These are phyloP conservation scores for Macquaria australasica DNA, from an alignment of 2,113 vertebrate species.

Conservation along the genomic window DNA sequence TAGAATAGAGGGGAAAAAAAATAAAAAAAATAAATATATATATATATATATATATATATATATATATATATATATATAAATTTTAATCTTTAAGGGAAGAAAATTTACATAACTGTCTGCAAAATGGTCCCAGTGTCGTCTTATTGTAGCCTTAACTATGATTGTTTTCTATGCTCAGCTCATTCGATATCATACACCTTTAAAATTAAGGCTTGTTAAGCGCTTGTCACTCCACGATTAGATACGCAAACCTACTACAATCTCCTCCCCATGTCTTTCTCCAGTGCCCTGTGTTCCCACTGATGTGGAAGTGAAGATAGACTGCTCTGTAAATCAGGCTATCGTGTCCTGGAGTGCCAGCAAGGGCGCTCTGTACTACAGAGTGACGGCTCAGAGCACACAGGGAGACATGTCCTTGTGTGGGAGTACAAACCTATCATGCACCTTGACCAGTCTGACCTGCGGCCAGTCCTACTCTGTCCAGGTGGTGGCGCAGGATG, in stretches of 20 bases:
- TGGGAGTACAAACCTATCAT: conserved; percentile 41
- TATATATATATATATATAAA: no score
- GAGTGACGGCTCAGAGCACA: conserved; percentile 55
- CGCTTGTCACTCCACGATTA: background rate
- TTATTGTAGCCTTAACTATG: background rate
- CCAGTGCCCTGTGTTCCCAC: conserved; percentile 84
- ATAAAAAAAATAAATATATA: no score
- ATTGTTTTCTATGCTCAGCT: background rate
- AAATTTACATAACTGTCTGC: background rate
- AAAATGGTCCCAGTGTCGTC: background rate
- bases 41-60: no score
- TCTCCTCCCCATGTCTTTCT: background rate
- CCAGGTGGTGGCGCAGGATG: conserved; percentile 75
- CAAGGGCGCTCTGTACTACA: conserved; percentile 75
- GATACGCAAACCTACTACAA: background rate
- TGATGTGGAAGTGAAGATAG: conserved; percentile 65
- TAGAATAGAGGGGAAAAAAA: no score
- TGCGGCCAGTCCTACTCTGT: conserved; percentile 79
- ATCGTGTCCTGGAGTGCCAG: conserved; percentile 79
- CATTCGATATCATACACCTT: background rate
- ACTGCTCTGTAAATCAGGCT: conserved; percentile 76
- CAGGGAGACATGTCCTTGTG: conserved; percentile 56
- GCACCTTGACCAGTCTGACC: conserved; percentile 73
- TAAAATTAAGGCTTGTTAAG: background rate
- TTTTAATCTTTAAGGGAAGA: no score